A percentile compares a stretch with the other conserved stretches of the same genome.
phyloP scores from a whole-genome alignment of 1,140 invertebrate species.

The Saccostrea cuccullata region DNA sequence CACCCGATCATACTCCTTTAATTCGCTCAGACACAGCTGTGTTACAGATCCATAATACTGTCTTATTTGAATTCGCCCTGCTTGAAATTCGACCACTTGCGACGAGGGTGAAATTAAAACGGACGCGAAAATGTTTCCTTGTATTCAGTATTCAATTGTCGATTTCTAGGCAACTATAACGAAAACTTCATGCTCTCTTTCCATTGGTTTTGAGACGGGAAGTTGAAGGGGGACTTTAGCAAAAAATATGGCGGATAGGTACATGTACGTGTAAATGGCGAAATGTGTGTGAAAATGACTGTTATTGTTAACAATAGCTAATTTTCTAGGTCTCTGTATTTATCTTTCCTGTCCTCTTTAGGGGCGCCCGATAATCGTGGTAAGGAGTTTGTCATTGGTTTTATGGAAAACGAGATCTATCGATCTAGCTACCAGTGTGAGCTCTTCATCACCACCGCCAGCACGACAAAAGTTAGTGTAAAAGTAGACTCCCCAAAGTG shows the following conservation, averaged over 20 bases:
- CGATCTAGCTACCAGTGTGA: slow-evolving; percentile 41
- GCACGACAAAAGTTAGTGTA: slow-evolving; percentile 54
- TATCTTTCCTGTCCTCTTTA: not conserved
- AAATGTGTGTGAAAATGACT: not conserved
- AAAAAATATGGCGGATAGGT: not conserved
- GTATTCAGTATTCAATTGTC: too few species aligned
- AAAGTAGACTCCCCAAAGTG: slow-evolving; percentile 54
- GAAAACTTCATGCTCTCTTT: too few species aligned
- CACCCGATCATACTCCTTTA: too few species aligned
- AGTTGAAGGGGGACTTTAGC: not conserved
- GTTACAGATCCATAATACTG: too few species aligned
- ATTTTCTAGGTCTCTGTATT: too few species aligned
- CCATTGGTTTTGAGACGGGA: not conserved
- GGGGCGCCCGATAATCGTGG: slow-evolving; percentile 54
- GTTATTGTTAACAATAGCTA: not conserved
- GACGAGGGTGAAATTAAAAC: too few species aligned
- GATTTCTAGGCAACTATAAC: too few species aligned
- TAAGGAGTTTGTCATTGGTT: slow-evolving; percentile 52
- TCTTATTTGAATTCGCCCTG: too few species aligned
- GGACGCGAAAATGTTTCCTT: too few species aligned
- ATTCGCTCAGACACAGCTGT: too few species aligned
- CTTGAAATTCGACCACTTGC: too few species aligned
- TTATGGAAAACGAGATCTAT: not conserved
- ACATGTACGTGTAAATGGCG: not conserved
- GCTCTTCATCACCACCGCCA: slow-evolving; percentile 62